Evolutionary conservation across 2,797 vertebrate species (phyloP), one percentile per base, ranked within the genome.

Genomic region (Amniataba percoides): DNA sequence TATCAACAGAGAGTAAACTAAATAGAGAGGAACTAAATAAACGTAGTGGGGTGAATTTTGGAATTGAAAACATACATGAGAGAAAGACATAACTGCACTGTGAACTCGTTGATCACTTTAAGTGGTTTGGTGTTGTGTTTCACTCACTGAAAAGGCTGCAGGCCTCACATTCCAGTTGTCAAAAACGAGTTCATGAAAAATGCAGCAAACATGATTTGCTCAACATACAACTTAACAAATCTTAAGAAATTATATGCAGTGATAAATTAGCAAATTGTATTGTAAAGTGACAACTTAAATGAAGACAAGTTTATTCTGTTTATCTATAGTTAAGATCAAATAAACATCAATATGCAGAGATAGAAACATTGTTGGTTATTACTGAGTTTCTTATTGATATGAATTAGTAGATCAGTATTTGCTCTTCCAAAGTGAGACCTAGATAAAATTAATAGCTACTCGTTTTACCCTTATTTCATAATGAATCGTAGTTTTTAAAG

Each of bases 41-140:
- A 19, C 6, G 51, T 45, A n/a, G 10, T 15, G 14, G 11, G 48
- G 42, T 16, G 27, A 12, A 57, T 48, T 48, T 34, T 21, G 7
- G 66, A 11, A 61, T 7, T 63, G 18, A 75, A 66, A 66, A 65
- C 34, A 21, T 34, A 18, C 31, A 12, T 42, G 52, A 70, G 42
- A 64, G 52, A 57, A 36, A 69, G 45, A 31, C 72, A 48, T 13
- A 25, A 64, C 36, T 11, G 42, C 21, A 48, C 25, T 58, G n/a
- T 40, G 15, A 56, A 49, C 45, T 64, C 48, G 36, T 82, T 40
- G 45, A 75, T 80, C 56, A 71, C 58, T 57, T 27, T n/a, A 58
- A 63, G 8, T 11, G 46, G 18, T 58, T 70, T 42, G 56, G 43
- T 43, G 57, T 77, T 27, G n/a, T 18, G 48, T 72, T 85, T 73